A percentile compares a stretch with the other conserved stretches of the same genome.
These are phyloP conservation scores for Aphelinus certus DNA, from an alignment of 1,140 invertebrate genomes.

Conservation along the genomic window DNA sequence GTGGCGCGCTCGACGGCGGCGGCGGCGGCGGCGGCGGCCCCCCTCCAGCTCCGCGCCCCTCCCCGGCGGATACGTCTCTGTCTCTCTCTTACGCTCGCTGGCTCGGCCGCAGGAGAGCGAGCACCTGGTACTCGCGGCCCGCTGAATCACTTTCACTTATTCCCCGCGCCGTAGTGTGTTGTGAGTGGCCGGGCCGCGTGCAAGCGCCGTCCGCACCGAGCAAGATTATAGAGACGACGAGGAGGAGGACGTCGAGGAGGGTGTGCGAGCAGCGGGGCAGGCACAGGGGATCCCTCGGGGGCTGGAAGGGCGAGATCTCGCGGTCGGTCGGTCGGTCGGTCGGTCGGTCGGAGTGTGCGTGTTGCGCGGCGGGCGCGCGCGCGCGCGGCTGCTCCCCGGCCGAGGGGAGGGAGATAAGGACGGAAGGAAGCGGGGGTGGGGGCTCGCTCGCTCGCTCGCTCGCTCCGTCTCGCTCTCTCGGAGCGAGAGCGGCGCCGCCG, in stretches of 20 bases:
- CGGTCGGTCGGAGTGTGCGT: slow-evolving; percentile 15
- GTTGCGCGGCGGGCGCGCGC: slow-evolving; percentile 41
- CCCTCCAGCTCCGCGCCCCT: slow-evolving; percentile 46
- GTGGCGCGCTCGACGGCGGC: slow-evolving; percentile 52
- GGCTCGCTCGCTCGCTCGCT: background rate
- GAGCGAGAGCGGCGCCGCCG: slow-evolving; percentile 9
- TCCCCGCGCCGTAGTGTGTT: slow-evolving; percentile 40
- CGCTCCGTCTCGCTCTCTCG: too few relatives aligned
- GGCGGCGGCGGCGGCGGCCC: slow-evolving; percentile 46
- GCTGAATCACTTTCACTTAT: slow-evolving; percentile 67
- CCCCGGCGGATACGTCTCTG: slow-evolving; percentile 19
- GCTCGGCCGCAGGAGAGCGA: slow-evolving; percentile 60
- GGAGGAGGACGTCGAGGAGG: background rate
- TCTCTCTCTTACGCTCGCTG: slow-evolving; percentile 4
- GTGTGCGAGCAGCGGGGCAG: slow-evolving; percentile 27
- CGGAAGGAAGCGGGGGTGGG: slow-evolving; percentile 20
- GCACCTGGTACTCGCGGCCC: slow-evolving; percentile 66
- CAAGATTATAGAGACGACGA: slow-evolving; percentile 25
- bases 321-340: too few relatives aligned
- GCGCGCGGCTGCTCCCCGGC: slow-evolving; percentile 48
- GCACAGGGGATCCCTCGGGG: slow-evolving; percentile 28
- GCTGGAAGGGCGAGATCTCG: background rate
- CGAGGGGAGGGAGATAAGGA: slow-evolving; percentile 40
- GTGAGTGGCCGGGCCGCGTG: slow-evolving; percentile 38
- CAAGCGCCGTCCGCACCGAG: slow-evolving; percentile 47